Base-by-base conservation (phyloP, 2,797 vertebrate genomes). In the Chanos chanos region DNA sequence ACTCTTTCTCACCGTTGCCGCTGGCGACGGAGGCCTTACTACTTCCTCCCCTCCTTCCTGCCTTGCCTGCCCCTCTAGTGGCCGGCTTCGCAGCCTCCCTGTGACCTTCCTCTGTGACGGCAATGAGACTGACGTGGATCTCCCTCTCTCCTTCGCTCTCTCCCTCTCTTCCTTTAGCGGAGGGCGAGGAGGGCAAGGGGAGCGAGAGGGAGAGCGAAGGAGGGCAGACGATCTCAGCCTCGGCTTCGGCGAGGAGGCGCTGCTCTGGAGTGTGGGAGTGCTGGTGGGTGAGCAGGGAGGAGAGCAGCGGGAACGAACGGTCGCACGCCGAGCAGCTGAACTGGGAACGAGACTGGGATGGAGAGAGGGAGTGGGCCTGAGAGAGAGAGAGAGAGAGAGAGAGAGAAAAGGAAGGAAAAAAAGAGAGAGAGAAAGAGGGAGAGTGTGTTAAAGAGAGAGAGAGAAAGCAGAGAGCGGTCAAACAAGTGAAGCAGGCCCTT, bases 251-350 rank as follows among this genome's bases (percentile, higher is more conserved):
- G 50, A 93, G 84, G 21, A 91, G 90, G 16, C 90, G 88, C 49
- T 94, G 94, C 77, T 94, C 94, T 1, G 91, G 92, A 9, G 92
- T 93, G 75, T 96, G 94, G 27, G 92, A 91, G 81, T 93, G 92
- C 77, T 96, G 94, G 81, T 96, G 94, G 22, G 88, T 92, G 72
- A 96, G 83, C 31, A 97, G 89, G 22, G 92, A 93, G 4, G 93
- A 92, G 57, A 88, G 90, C 43, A 82, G 91, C 47, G 89, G 86
- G 81, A 96, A 91, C 75, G 92, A 84, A 77, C 91, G 79, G 74
- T 94, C 94, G 3, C 95, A 97, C 49, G 92, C 84, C 0, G 92
- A 83, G 67, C 94, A 96, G 79, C 90, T 94, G 83, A 92, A 96
- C 68, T 90, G 89, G 25, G 87, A 89, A 49, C 87, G 87, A 8